Evolutionary conservation across 2,888 invertebrate genomes (phyloP), one percentile per base, ranked within the genome.

Genomic region (Agriopis aurantiaria): DNA sequence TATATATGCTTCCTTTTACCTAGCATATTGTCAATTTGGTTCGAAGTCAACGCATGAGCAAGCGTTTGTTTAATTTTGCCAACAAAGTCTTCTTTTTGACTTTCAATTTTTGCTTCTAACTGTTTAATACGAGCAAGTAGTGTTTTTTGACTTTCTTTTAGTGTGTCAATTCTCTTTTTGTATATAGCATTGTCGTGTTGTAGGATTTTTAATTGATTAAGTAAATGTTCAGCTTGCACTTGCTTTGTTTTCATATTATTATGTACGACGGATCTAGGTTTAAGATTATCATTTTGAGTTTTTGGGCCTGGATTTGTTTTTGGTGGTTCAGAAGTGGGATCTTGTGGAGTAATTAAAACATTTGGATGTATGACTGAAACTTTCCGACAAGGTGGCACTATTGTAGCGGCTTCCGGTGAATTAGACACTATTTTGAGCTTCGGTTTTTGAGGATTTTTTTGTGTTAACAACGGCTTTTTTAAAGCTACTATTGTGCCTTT

Each of bases 171-270:
- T 40, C 55, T 46, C 11, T 55, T 60, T 60, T 55, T 60, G 43
- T 55, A 66, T n/a, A 66, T 48, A 40, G 48, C 23, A 17, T 60
- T 66, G 7, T 66, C 66, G 0, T 66, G 66, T 10, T 60, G 40
- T 4, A 66, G 43, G 14, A 53, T 17, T 48, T 53, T 66, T 8
- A 46, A 7, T 33, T 41, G n/a, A 12, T 66, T 53, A 17, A 0
- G 40, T 17, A 8, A 48, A 23, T 17, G 3, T 12, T 58, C 8
- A 10, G 46, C 12, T 23, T 52, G 52, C 0, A 7, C 10, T 23
- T 14, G 8, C 51, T 17, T 7, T 1, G 14, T 11, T 23, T 12
- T 23, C 5, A 4, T 33, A 5, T 33, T 33, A 33, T 23, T 17
- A 7, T 12, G n/a, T 55, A 40, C 14, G 9, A 40, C 33, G n/a